Conservation (phyloP, 1,140 invertebrate species). For the Drosophila parvula region DNA sequence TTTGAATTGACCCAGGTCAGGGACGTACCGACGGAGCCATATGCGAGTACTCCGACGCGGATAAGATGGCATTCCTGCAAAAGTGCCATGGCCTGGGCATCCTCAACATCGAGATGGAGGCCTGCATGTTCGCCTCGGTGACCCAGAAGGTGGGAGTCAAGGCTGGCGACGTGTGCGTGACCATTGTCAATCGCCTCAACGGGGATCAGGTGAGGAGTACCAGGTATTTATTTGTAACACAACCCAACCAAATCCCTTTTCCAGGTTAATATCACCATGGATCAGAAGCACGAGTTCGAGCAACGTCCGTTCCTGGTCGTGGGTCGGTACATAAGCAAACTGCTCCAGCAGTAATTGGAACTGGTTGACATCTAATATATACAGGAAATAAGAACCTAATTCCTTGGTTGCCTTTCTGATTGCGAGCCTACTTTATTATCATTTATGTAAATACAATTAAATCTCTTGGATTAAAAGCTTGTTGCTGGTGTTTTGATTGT, state of each 20-base stretch:
- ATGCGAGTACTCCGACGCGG: conserved; percentile 91
- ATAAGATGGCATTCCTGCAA: conserved; percentile 91
- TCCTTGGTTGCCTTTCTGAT: background rate
- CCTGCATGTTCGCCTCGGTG: conserved; percentile 94
- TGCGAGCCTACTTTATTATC: background rate
- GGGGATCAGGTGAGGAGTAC: conserved; percentile 93
- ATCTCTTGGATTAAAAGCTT: conserved; percentile 65
- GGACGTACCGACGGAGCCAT: conserved; percentile 97
- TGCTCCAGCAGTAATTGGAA: conserved; percentile 21
- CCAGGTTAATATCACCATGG: conserved; percentile 54
- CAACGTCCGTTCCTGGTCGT: conserved; percentile 64
- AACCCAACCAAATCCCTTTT: background rate
- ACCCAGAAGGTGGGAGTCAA: conserved; percentile 94
- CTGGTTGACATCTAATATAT: background rate
- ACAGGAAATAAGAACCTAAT: background rate
- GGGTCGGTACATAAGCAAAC: conserved; percentile 56
- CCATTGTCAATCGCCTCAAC: conserved; percentile 93
- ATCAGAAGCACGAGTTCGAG: conserved; percentile 66
- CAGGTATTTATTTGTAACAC: background rate
- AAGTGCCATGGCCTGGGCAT: conserved; percentile 89
- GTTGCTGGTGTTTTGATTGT: conserved; percentile 35
- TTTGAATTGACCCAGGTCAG: conserved; percentile 85
- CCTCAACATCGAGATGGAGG: conserved; percentile 99
- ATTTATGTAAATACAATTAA: conserved; percentile 7
- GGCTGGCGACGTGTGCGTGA: conserved; percentile 95